Percentiles rank a stretch among this genome's conserved stretches.
These are phyloP conservation scores for Trachelus stipa DNA, from an alignment of 2,888 invertebrate species.

Conservation along the genomic window DNA sequence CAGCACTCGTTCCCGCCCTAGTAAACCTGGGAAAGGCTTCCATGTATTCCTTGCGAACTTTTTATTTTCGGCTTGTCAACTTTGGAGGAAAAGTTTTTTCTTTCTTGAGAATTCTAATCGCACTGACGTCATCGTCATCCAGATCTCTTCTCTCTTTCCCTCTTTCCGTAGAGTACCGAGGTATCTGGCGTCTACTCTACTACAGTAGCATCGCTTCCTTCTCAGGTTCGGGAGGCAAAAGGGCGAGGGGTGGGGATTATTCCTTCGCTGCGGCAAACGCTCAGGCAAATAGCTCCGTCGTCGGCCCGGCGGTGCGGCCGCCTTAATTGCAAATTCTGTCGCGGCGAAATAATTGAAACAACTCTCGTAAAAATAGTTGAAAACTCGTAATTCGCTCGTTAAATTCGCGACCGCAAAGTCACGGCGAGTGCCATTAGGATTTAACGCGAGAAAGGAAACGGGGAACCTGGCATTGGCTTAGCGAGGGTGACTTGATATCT, in stretches of 20 bases:
- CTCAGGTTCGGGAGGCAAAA: too few relatives aligned
- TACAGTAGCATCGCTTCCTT: too few relatives aligned
- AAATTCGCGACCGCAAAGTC: slow-evolving; percentile 43
- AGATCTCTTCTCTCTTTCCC: slow-evolving; percentile 12
- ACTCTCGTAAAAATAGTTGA: slow-evolving; percentile 67
- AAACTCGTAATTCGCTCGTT: slow-evolving; percentile 64
- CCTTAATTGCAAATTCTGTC: slow-evolving; percentile 64
- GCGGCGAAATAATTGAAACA: slow-evolving; percentile 66
- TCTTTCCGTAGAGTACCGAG: slow-evolving; percentile 22
- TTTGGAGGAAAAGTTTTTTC: too few relatives aligned
- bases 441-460: neutral
- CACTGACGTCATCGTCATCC: too few relatives aligned
- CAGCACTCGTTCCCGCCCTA: neutral
- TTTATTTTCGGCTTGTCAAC: too few relatives aligned
- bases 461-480: neutral
- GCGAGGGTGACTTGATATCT: neutral
- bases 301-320: slow-evolving; percentile 30
- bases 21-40: neutral
- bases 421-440: neutral
- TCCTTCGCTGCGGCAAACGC: too few relatives aligned
- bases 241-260: too few relatives aligned
- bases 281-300: too few relatives aligned
- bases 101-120: too few relatives aligned
- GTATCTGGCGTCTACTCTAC: neutral
- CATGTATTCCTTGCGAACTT: too few relatives aligned